Evolutionary conservation across 1,140 invertebrate species (phyloP), one percentile per base, ranked within the genome.

Genomic region (Adoxophyes honmai): DNA sequence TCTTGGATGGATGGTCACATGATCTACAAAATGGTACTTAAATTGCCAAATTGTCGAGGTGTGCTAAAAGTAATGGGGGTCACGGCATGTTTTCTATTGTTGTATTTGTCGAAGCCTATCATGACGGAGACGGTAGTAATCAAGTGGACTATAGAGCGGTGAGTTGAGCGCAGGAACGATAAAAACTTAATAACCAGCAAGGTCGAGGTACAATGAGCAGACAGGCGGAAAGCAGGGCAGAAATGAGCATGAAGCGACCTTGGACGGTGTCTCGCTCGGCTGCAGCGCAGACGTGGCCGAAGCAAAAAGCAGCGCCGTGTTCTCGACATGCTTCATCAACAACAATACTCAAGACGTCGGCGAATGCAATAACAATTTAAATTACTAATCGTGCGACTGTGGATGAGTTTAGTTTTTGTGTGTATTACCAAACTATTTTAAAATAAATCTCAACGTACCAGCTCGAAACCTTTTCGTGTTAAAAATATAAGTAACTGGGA

Each of bases 141-240:
- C 57, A 75, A 77, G 63, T 70, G 60, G 68, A 67, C 57, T 66
- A 52, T n/a, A 14, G 51, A 52, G 15, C 51, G 33, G 28, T 11
- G 60, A 64, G 21, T 6, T 28, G 21, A 28, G 21, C 21, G 42
- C 59, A 61, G 66, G 37, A 56, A 56, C 55, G 63, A 64, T 73
- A 78, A 82, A 83, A 82, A 81, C 54, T 44, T 68, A 57, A 60
- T 62, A 65, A 65, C 66, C 63, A 58, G 54, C 75, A 79, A 79
- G 75, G 76, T 64, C 73, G 68, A 39, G 52, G 61, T 52, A 75
- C 68, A 71, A 73, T 75, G 70, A 54, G 36, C 38, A 60, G 54
- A 59, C 55, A 69, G 64, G 62, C 75, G 73, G 72, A 80, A 80
- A 77, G 68, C 65, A 63, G 58, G 60, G 54, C 62, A 68, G 73